Percentiles rank a stretch among this genome's conserved stretches.
Evolutionary conservation across 1,140 invertebrate species (phyloP).

Genomic region (Nomia melanderi): DNA sequence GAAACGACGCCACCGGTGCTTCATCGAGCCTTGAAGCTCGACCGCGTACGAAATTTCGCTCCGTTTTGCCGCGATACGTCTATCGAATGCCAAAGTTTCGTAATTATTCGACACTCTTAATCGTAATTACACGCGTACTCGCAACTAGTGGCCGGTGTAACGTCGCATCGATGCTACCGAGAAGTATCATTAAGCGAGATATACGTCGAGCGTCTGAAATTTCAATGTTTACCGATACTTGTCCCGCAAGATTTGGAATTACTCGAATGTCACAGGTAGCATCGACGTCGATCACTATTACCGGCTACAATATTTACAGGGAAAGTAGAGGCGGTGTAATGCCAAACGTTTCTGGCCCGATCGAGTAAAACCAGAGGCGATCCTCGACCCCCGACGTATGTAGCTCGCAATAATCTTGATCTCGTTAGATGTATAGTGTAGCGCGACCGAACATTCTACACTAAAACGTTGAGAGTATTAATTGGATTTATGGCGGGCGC

Average conservation of each 20-base stretch:
- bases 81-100: conserved; percentile 60
- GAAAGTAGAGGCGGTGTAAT: too few species aligned
- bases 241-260: too few species aligned
- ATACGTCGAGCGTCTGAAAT: too few species aligned
- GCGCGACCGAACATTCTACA: conserved; percentile 37
- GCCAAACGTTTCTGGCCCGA: conserved; percentile 46
- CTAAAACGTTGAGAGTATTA: background rate
- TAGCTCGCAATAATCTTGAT: conserved; percentile 59
- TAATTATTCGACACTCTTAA: conserved; percentile 32
- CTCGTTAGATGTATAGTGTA: conserved; percentile 58
- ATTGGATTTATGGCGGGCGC: background rate
- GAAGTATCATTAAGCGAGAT: too few species aligned
- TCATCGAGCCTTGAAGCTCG: conserved; percentile 10
- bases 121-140: background rate
- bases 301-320: too few species aligned
- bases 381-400: conserved; percentile 16
- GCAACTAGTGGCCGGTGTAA: too few species aligned
- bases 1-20: too few species aligned
- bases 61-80: background rate
- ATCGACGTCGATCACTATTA: too few species aligned
- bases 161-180: too few species aligned
- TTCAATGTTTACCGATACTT: too few species aligned
- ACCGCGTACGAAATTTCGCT: background rate
- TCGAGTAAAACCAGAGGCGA: conserved; percentile 9
- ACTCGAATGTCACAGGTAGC: too few species aligned